A percentile compares a stretch with the other conserved stretches of the same genome.
Evolutionary conservation across 1,140 invertebrate species (phyloP).

Genomic region (Homarus americanus): DNA sequence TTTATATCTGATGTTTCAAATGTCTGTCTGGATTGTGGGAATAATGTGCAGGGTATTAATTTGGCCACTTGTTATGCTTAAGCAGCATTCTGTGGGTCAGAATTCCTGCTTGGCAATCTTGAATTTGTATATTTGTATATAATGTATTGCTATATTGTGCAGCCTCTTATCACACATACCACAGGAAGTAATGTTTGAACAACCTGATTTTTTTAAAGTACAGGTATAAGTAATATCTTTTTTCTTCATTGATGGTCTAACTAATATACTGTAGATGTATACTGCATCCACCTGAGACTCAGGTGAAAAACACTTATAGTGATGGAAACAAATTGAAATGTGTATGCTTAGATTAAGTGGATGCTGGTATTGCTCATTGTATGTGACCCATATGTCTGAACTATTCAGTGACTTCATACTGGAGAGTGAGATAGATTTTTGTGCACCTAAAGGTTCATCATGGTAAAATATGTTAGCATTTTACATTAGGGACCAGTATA

Average conservation of each 20-base stretch:
- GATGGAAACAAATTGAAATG: background rate
- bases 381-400: background rate
- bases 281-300: background rate
- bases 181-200: background rate
- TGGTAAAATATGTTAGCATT: too few species aligned
- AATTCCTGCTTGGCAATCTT: too few species aligned
- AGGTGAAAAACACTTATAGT: background rate
- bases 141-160: background rate
- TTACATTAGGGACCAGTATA: too few species aligned
- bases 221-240: too few species aligned
- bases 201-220: background rate
- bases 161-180: background rate
- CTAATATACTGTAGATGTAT: background rate
- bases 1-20: too few species aligned
- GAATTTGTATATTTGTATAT: background rate
- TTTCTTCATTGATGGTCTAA: background rate
- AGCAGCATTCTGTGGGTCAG: too few species aligned
- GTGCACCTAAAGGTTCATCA: too few species aligned
- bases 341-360: background rate
- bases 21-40: too few species aligned
- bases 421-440: too few species aligned
- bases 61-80: too few species aligned
- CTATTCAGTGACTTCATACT: too few species aligned
- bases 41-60: too few species aligned
- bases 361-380: background rate